Percentiles rank a stretch among this genome's conserved stretches.
Evolutionary conservation across 2,888 invertebrate genomes (phyloP).

Genomic region (Eupithecia dodoneata): DNA sequence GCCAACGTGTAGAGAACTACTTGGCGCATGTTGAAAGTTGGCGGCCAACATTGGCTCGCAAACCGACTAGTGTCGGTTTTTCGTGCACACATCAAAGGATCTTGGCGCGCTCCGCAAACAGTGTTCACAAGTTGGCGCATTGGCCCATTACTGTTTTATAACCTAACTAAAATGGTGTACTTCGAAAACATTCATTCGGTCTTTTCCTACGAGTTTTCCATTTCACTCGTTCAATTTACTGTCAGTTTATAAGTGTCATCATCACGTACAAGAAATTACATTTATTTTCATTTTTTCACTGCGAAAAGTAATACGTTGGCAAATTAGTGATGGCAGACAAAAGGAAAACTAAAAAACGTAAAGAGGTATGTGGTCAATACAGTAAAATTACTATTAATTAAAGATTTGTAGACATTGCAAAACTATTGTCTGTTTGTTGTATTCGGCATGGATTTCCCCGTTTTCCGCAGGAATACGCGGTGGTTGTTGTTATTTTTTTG

Average conservation of each 20-base stretch:
- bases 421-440: neutral
- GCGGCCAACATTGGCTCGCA: too few relatives aligned
- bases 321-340: conserved; percentile 79
- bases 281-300: conserved; percentile 46
- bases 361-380: conserved; percentile 67
- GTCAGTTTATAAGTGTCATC: conserved; percentile 32
- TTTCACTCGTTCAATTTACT: conserved; percentile 18
- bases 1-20: too few relatives aligned
- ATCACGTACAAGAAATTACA: conserved; percentile 43
- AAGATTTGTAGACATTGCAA: neutral
- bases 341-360: conserved; percentile 80
- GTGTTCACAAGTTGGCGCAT: too few relatives aligned
- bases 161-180: neutral
- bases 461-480: conserved; percentile 19
- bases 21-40: too few relatives aligned
- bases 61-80: too few relatives aligned
- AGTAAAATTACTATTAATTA: neutral
- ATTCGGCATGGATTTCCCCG: conserved; percentile 47
- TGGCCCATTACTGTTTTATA: too few relatives aligned
- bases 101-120: too few relatives aligned
- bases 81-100: too few relatives aligned
- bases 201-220: neutral
- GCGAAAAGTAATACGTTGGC: conserved; percentile 62
- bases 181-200: neutral
- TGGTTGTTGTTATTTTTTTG: conserved; percentile 1